A percentile compares a stretch with the other conserved stretches of the same genome.
Conservation (phyloP, 2,113 vertebrate species). For the Bubalus kerabau region DNA sequence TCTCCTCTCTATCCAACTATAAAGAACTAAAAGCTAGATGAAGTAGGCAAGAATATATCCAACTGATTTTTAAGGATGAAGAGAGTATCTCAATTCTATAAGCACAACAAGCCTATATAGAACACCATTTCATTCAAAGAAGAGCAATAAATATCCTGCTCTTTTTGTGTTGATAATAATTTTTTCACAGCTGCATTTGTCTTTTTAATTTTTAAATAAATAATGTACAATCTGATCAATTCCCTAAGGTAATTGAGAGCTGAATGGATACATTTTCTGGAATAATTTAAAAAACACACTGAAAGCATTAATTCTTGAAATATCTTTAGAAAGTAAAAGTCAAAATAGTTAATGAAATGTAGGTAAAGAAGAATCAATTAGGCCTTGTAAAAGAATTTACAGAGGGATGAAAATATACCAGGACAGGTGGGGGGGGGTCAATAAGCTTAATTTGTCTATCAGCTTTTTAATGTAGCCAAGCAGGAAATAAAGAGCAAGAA, state of each 20-base stretch:
- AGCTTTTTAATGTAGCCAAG: not conserved
- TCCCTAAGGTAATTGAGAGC: not conserved
- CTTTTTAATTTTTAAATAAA: constrained; percentile 8
- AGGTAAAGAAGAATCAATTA: not conserved
- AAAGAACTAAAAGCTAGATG: not conserved
- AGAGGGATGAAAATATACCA: not conserved
- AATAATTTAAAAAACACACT: not conserved
- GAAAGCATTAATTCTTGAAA: not conserved
- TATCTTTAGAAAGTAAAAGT: not conserved
- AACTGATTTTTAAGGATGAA: not conserved
- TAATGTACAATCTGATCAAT: not conserved
- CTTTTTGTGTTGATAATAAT: not conserved
- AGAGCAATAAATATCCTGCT: not conserved
- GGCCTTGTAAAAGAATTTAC: not conserved
- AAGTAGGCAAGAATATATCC: not conserved
- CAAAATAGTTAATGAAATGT: constrained; percentile 22
- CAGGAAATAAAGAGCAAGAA: not conserved
- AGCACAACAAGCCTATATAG: not conserved
- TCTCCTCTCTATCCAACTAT: not conserved
- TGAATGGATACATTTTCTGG: not conserved
- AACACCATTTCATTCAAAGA: not conserved
- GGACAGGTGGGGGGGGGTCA: rapidly evolving
- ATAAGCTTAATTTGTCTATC: not conserved
- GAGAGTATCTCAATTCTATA: not conserved
- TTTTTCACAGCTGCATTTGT: not conserved